These are phyloP conservation scores for Tenthredo distinguenda DNA, from an alignment of 2,888 invertebrate genomes.

Conservation along the genomic window DNA sequence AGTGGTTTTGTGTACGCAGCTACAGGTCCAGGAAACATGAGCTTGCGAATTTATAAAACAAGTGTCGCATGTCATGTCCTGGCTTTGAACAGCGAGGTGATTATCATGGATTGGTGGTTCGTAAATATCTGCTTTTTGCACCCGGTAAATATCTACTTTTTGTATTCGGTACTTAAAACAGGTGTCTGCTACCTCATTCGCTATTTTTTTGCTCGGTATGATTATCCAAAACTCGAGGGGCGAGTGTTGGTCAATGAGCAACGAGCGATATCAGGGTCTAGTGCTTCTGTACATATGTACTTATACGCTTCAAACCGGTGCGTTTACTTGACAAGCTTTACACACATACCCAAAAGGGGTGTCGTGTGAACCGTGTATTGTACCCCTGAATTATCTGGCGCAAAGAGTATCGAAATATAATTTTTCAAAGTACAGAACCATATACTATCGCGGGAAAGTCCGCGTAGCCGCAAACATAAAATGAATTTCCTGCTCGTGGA, in stretches of 20 bases:
- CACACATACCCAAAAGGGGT: not conserved
- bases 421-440: not conserved
- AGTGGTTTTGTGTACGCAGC: slow-evolving; percentile 10
- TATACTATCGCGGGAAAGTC: not conserved
- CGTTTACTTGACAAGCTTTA: not conserved
- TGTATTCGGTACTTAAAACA: not conserved
- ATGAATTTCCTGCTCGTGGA: slow-evolving; percentile 14
- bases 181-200: not conserved
- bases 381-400: not conserved
- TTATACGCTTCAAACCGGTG: not conserved
- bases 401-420: not conserved
- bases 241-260: slow-evolving; percentile 29
- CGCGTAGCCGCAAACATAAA: not conserved
- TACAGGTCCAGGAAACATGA: slow-evolving; percentile 11
- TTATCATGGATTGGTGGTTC: slow-evolving; percentile 17
- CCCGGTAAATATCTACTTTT: not conserved
- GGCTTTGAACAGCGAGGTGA: slow-evolving; percentile 9
- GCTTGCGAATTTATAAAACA: slow-evolving; percentile 10
- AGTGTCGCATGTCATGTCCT: slow-evolving; percentile 23
- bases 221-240: not conserved
- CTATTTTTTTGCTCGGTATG: not conserved
- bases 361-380: not conserved
- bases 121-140: slow-evolving; percentile 17
- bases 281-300: not conserved
- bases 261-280: not conserved